phyloP scores from a whole-genome alignment of 2,797 vertebrate genomes.

The Pogoniulus pusillus region DNA sequence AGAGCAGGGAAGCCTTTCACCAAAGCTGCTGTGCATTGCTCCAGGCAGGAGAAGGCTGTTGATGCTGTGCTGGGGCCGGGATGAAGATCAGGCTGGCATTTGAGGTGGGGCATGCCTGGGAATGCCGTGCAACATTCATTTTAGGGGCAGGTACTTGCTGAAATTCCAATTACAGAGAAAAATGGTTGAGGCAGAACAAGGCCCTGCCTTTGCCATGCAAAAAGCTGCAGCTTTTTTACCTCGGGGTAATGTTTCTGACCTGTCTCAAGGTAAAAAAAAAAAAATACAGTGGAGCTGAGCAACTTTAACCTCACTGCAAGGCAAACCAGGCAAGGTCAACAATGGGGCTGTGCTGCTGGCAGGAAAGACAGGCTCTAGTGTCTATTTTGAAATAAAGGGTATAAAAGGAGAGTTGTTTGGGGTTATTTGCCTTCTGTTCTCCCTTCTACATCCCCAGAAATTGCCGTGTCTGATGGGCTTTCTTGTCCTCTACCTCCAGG shows the following conservation, averaged over 20 bases:
- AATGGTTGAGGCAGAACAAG: neutral
- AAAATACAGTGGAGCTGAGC: neutral
- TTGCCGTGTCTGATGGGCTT: neutral
- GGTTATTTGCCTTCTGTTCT: neutral
- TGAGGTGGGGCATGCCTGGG: slow-evolving; percentile 37
- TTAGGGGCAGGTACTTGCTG: slow-evolving; percentile 53
- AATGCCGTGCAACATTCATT: slow-evolving; percentile 39
- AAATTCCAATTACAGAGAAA: slow-evolving; percentile 27
- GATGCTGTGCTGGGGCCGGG: slow-evolving; percentile 2
- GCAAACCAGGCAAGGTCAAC: neutral
- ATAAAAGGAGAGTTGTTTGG: neutral
- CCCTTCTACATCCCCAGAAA: accelerated
- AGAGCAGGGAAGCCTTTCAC: neutral
- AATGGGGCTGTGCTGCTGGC: neutral
- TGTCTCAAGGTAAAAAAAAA: neutral
- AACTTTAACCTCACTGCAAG: neutral
- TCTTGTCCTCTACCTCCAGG: neutral
- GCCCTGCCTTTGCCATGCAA: neutral
- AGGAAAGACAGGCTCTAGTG: neutral
- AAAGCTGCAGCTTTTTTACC: neutral
- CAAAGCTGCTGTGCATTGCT: neutral
- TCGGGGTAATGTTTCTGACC: neutral
- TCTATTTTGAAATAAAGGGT: neutral
- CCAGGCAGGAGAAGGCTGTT: neutral
- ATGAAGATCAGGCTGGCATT: slow-evolving; percentile 1